Base-by-base conservation (phyloP, 1,140 invertebrate species). In the Mizuhopecten yessoensis region DNA sequence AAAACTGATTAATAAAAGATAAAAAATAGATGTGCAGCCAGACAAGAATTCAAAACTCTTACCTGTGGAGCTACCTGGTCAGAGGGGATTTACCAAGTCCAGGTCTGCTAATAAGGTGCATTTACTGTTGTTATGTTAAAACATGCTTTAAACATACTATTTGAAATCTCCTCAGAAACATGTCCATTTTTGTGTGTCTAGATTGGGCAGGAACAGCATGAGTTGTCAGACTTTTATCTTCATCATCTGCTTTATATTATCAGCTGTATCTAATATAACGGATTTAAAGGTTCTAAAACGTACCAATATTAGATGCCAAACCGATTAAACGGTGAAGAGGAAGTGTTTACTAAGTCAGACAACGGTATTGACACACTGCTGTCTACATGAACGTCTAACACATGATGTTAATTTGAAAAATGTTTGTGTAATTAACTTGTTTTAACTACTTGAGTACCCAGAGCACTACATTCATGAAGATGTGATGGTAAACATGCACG, bases 131-230 rank as follows among this genome's bases (percentile, higher is more conserved):
- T n/a, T n/a, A n/a, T n/a, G n/a, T n/a, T n/a, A n/a, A n/a, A n/a
- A n/a, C n/a, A n/a, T n/a, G n/a, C n/a, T n/a, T n/a, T n/a, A n/a
- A n/a, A n/a, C n/a, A n/a, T n/a, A n/a, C n/a, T n/a, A n/a, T n/a
- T n/a, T n/a, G n/a, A n/a, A n/a, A n/a, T n/a, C n/a, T n/a, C n/a
- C n/a, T n/a, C n/a, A n/a, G n/a, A n/a, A n/a, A n/a, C n/a, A n/a
- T n/a, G n/a, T n/a, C n/a, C n/a, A n/a, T n/a, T n/a, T 75, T 75
- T 75, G 57, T 75, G 57, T 75, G 29, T 75, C 23, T 75, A 75
- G 23, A n/a, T 29, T 29, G 57, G 13, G 45, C 11, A 49, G 45
- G 3, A 5, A 49, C 11, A 49, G 2, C 3, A 49, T 49, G 45
- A 49, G 20, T 20, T 49, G 45, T 49, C 11, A 49, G 45, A n/a